These are phyloP conservation scores for Volucella inflata DNA, from an alignment of 2,888 invertebrate species.

Conservation along the genomic window DNA sequence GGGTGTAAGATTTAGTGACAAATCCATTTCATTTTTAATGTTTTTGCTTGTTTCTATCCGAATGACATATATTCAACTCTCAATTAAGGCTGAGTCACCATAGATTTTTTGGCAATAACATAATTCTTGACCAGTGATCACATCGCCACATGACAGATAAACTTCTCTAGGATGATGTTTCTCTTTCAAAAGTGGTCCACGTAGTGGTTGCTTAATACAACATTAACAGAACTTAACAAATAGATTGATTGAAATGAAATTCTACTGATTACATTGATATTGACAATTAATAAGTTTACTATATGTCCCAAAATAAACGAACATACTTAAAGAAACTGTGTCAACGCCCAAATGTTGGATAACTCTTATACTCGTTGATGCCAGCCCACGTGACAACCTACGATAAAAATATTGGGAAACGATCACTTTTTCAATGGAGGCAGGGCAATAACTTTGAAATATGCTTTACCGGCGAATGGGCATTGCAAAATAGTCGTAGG, in stretches of 20 bases:
- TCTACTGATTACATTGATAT: conserved; percentile 5
- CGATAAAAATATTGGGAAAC: conserved; percentile 57
- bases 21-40: background rate
- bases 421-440: conserved; percentile 40
- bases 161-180: too few relatives aligned
- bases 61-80: background rate
- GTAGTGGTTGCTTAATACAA: too few relatives aligned
- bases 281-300: conserved; percentile 39
- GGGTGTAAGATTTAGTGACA: too few relatives aligned
- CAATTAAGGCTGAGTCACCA: too few relatives aligned
- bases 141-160: too few relatives aligned
- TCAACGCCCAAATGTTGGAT: conserved; percentile 70
- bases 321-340: conserved; percentile 55
- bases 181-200: too few relatives aligned
- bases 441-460: conserved; percentile 3
- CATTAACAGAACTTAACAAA: too few relatives aligned
- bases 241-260: too few relatives aligned
- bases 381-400: conserved; percentile 63
- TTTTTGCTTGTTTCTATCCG: background rate
- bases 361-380: conserved; percentile 35
- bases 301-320: conserved; percentile 41
- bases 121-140: too few relatives aligned
- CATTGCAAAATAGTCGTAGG: conserved; percentile 28
- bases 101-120: too few relatives aligned
- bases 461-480: conserved; percentile 24